Conservation (phyloP, 2,113 vertebrate genomes). For the Tragelaphus buxtoni region DNA sequence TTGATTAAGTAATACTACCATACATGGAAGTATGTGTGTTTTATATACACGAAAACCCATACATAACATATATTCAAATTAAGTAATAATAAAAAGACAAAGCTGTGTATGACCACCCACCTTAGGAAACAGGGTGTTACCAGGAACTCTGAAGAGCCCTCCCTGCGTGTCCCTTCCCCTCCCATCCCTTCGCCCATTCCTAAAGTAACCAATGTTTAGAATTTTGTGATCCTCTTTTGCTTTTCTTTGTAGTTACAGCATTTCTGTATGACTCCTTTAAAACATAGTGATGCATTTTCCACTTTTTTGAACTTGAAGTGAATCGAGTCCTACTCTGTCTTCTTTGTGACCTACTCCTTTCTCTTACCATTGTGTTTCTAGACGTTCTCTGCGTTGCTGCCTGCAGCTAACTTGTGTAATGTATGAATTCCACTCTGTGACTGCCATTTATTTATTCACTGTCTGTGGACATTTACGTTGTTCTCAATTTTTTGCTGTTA, state of each 20-base stretch:
- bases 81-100: background rate
- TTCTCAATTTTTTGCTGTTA: background rate
- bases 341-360: background rate
- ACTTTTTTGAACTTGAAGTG: background rate
- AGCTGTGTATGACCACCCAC: background rate
- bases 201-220: background rate
- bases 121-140: background rate
- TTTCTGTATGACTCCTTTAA: background rate
- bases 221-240: background rate
- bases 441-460: background rate
- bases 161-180: fast-evolving
- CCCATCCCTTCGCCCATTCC: too few species aligned
- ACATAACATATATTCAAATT: background rate
- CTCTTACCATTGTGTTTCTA: background rate
- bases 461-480: background rate
- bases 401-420: background rate
- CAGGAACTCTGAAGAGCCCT: background rate
- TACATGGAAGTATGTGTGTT: background rate
- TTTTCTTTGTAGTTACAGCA: background rate
- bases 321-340: background rate
- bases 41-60: background rate
- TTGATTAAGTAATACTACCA: background rate
- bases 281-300: background rate
- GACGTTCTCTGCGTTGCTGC: background rate
- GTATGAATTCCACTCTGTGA: background rate